phyloP scores from a whole-genome alignment of 2,113 vertebrate species.

The Thymallus thymallus region DNA sequence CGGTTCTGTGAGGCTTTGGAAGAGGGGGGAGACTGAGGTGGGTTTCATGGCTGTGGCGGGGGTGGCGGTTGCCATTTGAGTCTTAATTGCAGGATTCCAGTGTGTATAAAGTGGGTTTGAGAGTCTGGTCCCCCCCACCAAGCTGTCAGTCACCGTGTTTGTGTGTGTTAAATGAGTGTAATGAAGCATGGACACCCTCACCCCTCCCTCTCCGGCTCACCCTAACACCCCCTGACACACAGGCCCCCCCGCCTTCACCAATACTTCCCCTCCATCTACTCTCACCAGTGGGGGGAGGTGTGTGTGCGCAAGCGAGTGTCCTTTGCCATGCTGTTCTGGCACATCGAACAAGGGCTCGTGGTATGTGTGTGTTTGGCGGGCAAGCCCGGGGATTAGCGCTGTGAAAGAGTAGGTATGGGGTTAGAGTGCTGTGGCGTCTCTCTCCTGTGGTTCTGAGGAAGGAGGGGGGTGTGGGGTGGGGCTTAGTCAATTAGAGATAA shows the following conservation, averaged over 20 bases:
- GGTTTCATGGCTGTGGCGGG: conserved; percentile 20
- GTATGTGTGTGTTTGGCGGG: not conserved
- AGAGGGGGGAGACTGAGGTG: conserved; percentile 1
- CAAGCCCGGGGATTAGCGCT: not conserved
- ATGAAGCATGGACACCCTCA: conserved; percentile 65
- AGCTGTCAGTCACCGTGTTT: conserved; percentile 71
- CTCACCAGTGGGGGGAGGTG: conserved; percentile 56
- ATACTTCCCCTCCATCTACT: conserved; percentile 71
- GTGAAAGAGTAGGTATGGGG: conserved; percentile 28
- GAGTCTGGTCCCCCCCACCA: conserved; percentile 62
- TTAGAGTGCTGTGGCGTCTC: conserved; percentile 42
- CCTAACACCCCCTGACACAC: conserved; percentile 68
- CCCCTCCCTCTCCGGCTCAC: conserved; percentile 35
- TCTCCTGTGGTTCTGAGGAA: conserved; percentile 38
- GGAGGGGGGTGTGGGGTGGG: conserved; percentile 11
- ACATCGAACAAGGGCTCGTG: not conserved
- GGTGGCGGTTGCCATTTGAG: conserved; percentile 81
- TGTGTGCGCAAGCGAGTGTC: conserved; percentile 45
- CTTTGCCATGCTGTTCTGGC: conserved; percentile 20
- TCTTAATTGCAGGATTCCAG: conserved; percentile 71
- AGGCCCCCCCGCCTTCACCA: conserved; percentile 51
- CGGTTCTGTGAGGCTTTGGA: not conserved
- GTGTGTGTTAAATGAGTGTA: conserved; percentile 74
- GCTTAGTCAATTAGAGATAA: conserved; percentile 97
- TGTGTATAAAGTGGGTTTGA: conserved; percentile 59